A percentile compares a stretch with the other conserved stretches of the same genome.
Conservation (phyloP, 2,797 vertebrate genomes). For the Sphenopsis melanotis region DNA sequence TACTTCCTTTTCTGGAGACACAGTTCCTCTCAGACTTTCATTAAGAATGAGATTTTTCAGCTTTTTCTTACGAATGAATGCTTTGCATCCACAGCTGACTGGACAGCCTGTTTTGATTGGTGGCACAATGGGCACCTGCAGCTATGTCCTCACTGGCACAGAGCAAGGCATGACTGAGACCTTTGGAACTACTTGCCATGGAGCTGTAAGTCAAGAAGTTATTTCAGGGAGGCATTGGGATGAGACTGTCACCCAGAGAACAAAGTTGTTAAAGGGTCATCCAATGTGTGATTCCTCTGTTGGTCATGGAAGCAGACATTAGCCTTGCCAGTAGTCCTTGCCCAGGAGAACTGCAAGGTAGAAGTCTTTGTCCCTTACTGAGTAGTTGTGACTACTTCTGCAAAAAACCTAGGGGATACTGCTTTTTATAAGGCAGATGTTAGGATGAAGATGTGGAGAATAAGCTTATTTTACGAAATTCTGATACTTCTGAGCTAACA, state of each 20-base stretch:
- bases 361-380: not conserved
- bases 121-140: slow-evolving; percentile 98
- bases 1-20: not conserved
- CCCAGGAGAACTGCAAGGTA: not conserved
- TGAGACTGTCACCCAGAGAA: not conserved
- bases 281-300: not conserved
- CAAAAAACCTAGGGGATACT: not conserved
- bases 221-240: not conserved
- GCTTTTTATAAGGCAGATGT: not conserved
- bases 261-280: not conserved
- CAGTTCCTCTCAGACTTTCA: not conserved
- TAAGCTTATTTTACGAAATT: not conserved
- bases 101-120: slow-evolving; percentile 97
- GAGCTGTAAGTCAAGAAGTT: slow-evolving; percentile 83
- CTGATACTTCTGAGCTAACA: not conserved
- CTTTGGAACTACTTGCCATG: slow-evolving; percentile 97
- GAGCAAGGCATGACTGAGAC: slow-evolving; percentile 98
- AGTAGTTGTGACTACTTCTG: not conserved
- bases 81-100: slow-evolving; percentile 81
- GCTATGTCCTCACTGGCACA: slow-evolving; percentile 95
- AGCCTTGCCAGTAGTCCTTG: not conserved
- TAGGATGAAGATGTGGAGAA: not conserved
- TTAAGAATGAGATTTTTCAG: not conserved
- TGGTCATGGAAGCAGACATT: not conserved
- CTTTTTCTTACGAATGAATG: not conserved